Evolutionary conservation across 2,888 invertebrate genomes (phyloP).

Genomic region (Belgica antarctica): DNA sequence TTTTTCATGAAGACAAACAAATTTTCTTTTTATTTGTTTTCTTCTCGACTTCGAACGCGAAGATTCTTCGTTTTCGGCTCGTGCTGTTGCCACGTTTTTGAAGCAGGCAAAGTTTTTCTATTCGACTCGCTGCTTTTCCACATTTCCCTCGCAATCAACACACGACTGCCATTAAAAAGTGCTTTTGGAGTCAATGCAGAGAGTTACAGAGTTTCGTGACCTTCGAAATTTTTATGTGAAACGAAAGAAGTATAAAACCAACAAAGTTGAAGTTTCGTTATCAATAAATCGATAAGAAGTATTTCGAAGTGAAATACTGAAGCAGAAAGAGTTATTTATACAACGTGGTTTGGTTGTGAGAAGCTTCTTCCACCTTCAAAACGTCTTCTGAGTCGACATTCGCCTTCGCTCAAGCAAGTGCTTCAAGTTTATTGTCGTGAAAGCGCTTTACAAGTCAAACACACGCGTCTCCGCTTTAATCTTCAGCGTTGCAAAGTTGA

Average conservation of each 20-base stretch:
- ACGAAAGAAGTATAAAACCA: background rate
- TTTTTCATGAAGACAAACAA: conserved; percentile 7
- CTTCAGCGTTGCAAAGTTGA: background rate
- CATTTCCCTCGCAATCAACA: conserved; percentile 24
- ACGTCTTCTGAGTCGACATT: conserved; percentile 14
- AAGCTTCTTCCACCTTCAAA: background rate
- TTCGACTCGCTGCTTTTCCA: background rate
- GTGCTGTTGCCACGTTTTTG: conserved; percentile 23
- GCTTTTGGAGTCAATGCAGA: conserved; percentile 4
- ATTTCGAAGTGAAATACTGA: conserved; percentile 20
- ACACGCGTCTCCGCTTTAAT: no score
- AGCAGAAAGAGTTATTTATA: background rate
- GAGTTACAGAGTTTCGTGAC: conserved; percentile 16
- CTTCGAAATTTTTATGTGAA: conserved; percentile 27
- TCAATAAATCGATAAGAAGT: conserved; percentile 43
- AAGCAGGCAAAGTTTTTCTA: background rate
- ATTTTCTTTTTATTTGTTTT: background rate
- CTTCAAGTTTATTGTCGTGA: conserved; percentile 8
- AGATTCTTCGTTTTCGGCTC: conserved; percentile 23
- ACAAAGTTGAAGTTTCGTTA: conserved; percentile 25
- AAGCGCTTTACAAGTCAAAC: background rate
- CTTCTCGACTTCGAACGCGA: background rate
- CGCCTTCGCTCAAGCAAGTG: conserved; percentile 10
- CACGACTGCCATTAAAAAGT: background rate
- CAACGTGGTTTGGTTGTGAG: background rate